phyloP scores from a whole-genome alignment of 2,888 invertebrate species.

The Drosophila glabriapex region DNA sequence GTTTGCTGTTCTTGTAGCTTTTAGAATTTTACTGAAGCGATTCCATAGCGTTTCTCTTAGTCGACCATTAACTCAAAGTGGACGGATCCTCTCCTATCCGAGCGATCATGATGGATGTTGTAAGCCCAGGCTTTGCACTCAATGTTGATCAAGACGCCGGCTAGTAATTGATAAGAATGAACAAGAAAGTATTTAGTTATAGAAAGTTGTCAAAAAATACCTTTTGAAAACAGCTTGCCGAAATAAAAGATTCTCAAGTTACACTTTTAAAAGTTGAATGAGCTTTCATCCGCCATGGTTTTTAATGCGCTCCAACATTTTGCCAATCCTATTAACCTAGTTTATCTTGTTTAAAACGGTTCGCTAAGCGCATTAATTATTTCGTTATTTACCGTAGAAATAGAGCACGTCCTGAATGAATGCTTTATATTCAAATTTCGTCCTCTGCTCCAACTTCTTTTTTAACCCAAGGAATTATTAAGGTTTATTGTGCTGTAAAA shows the following conservation, averaged over 20 bases:
- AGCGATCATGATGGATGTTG: constrained; percentile 94
- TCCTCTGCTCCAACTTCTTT: constrained; percentile 6
- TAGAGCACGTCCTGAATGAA: neutral
- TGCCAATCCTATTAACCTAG: constrained; percentile 3
- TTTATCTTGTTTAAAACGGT: neutral
- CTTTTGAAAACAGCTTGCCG: too few relatives aligned
- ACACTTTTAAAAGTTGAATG: neutral
- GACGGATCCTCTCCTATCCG: constrained; percentile 95
- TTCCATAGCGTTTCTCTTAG: constrained; percentile 86
- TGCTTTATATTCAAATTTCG: constrained; percentile 4
- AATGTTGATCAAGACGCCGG: constrained; percentile 95
- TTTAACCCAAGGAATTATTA: constrained; percentile 25
- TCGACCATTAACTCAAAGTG: constrained; percentile 98
- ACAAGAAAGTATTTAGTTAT: neutral
- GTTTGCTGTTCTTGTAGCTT: constrained; percentile 49
- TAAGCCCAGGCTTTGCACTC: constrained; percentile 97
- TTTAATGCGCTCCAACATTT: neutral
- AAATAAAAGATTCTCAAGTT: neutral
- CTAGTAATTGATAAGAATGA: constrained; percentile 85
- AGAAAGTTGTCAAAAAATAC: neutral
- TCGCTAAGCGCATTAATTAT: constrained; percentile 9
- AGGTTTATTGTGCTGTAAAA: constrained; percentile 58
- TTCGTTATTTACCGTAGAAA: constrained; percentile 1
- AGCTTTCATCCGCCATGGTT: neutral
- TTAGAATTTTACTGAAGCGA: constrained; percentile 36